phyloP scores from a whole-genome alignment of 2,888 invertebrate species.

The Drosophila picticornis region DNA sequence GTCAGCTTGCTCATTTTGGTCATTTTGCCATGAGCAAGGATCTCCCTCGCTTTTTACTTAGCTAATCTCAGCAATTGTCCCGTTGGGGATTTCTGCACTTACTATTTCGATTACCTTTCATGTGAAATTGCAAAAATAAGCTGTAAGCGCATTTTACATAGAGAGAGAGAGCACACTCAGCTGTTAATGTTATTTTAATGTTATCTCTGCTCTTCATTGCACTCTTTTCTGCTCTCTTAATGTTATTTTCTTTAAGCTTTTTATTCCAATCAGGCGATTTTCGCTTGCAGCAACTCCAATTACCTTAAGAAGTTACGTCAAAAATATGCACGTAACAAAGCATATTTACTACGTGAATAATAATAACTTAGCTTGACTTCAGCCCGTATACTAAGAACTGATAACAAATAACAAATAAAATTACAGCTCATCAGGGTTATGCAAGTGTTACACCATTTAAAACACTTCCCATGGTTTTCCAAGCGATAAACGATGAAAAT shows the following conservation, averaged over 20 bases:
- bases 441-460: background rate
- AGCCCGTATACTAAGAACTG: background rate
- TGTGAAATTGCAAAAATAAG: background rate
- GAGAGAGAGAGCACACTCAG: background rate
- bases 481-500: background rate
- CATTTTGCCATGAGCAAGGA: background rate
- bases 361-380: background rate
- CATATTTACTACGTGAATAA: background rate
- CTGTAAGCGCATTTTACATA: background rate
- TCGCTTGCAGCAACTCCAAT: background rate
- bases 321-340: background rate
- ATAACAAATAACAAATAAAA: background rate
- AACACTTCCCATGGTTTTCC: constrained; percentile 1
- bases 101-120: background rate
- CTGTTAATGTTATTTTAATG: background rate
- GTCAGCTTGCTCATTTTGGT: background rate
- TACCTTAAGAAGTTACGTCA: background rate
- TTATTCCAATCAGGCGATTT: background rate
- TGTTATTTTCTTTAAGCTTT: background rate
- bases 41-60: background rate
- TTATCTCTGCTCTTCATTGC: background rate
- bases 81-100: background rate
- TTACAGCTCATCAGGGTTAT: constrained; percentile 3
- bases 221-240: background rate
- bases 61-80: background rate